Base-by-base conservation (phyloP, 2,888 invertebrate species). In the Diogma glabrata region DNA sequence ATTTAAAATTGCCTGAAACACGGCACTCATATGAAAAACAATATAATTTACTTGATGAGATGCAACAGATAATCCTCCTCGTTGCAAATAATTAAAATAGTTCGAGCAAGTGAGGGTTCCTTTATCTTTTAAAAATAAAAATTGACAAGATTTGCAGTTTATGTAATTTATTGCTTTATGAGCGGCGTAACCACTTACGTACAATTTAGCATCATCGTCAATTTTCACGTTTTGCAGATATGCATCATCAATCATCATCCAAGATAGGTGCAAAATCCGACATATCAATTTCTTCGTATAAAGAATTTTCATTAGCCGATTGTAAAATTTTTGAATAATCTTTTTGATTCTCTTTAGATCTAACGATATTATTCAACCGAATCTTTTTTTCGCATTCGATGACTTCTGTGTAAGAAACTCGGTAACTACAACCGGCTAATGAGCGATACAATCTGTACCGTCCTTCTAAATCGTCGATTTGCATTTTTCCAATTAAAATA, bases 321-420 rank as follows among this genome's bases (percentile, higher is more conserved):
- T 36, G 36, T 17, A 36, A 5, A 5, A 36, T 5, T 36, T 3
- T 4, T 14, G 14, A 16, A 8, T 36, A 36, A 36, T 36, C 6
- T n/a, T 36, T 36, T 36, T 36, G 14, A 10, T 36, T 36, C n/a
- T n/a, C n/a, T n/a, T n/a, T n/a, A n/a, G n/a, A n/a, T 14, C 17
- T 4, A 3, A 14, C 6, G 14, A 5, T 16, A 2, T 16, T 36
- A 8, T 36, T 14, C n/a, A n/a, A n/a, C n/a, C n/a, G n/a, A n/a
- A n/a, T n/a, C n/a, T n/a, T n/a, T n/a, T n/a, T n/a, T n/a, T n/a
- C n/a, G n/a, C n/a, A n/a, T 5, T 36, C 6, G 6, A 36, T 17
- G 36, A 36, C 36, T 36, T 36, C 36, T 36, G 36, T 36, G 36
- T 36, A 36, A n/a, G 36, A 36, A 16, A 36, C 36, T 36, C 3